Percentiles rank a stretch among this genome's conserved stretches.
Evolutionary conservation across 2,888 invertebrate genomes (phyloP).

Genomic region (Balanococcus diminutus): DNA sequence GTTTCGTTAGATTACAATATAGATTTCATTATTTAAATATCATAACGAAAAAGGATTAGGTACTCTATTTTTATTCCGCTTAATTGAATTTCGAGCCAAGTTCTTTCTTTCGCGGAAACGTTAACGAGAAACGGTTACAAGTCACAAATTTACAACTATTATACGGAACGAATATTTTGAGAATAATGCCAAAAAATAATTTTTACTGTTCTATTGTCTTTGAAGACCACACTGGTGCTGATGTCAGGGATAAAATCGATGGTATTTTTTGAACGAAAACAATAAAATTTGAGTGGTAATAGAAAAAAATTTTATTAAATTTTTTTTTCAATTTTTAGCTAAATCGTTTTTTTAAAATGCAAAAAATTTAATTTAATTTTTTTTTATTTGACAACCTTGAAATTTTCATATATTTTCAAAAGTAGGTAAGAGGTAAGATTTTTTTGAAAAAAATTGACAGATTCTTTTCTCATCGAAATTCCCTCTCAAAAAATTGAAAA

Average conservation of each 20-base stretch:
- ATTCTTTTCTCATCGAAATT: too few relatives aligned
- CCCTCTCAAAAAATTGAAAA: too few relatives aligned
- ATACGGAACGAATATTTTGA: neutral
- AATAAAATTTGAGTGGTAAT: too few relatives aligned
- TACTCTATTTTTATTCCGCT: neutral
- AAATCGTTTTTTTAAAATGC: too few relatives aligned
- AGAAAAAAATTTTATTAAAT: too few relatives aligned
- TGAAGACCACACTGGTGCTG: neutral
- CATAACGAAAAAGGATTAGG: neutral
- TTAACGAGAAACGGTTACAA: neutral
- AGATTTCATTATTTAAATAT: neutral
- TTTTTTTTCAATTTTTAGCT: too few relatives aligned
- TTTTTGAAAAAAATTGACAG: too few relatives aligned
- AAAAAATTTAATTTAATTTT: too few relatives aligned
- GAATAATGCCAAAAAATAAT: neutral
- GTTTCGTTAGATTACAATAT: neutral
- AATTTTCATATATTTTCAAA: too few relatives aligned
- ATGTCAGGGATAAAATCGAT: neutral
- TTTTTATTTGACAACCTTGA: too few relatives aligned
- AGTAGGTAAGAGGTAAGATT: too few relatives aligned
- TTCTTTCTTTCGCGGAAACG: neutral
- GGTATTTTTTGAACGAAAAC: neutral
- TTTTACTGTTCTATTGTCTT: neutral
- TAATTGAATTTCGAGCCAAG: conserved; percentile 11
- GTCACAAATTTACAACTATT: neutral